A percentile compares a stretch with the other conserved stretches of the same genome.
phyloP scores from a whole-genome alignment of 2,113 vertebrate genomes.

The Oreotrochilus melanogaster region DNA sequence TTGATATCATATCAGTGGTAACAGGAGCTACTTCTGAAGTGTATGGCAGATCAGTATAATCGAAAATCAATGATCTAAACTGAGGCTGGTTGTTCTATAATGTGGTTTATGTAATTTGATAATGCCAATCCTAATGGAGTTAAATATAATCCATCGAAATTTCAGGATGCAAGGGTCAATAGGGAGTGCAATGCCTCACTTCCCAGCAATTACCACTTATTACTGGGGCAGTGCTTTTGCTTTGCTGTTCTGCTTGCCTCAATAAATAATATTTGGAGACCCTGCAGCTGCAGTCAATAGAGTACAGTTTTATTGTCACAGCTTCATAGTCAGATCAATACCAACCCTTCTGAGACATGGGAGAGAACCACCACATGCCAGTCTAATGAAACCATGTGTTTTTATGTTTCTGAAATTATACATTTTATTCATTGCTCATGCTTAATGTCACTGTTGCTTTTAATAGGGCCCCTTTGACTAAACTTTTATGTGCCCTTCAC shows the following conservation, averaged over 20 bases:
- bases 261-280: conserved; percentile 95
- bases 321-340: conserved; percentile 87
- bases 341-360: conserved; percentile 52
- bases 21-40: conserved; percentile 36
- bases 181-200: conserved; percentile 84
- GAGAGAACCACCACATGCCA: conserved; percentile 53
- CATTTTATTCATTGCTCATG: conserved; percentile 48
- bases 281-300: conserved; percentile 88
- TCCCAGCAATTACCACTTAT: conserved; percentile 97
- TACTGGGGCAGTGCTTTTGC: conserved; percentile 85
- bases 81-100: conserved; percentile 67
- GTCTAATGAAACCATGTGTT: conserved; percentile 68
- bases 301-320: conserved; percentile 88
- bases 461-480: conserved; percentile 16
- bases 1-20: not conserved
- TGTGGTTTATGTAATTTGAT: conserved; percentile 91
- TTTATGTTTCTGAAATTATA: conserved; percentile 73
- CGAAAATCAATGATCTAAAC: conserved; percentile 90
- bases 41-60: conserved; percentile 81
- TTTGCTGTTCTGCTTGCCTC: conserved; percentile 82
- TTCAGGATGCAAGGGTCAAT: conserved; percentile 89
- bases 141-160: conserved; percentile 93
- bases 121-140: conserved; percentile 95
- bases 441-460: conserved; percentile 47
- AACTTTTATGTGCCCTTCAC: conserved; percentile 26